Conservation (phyloP, 2,888 invertebrate species). For the Blomia tropicalis region DNA sequence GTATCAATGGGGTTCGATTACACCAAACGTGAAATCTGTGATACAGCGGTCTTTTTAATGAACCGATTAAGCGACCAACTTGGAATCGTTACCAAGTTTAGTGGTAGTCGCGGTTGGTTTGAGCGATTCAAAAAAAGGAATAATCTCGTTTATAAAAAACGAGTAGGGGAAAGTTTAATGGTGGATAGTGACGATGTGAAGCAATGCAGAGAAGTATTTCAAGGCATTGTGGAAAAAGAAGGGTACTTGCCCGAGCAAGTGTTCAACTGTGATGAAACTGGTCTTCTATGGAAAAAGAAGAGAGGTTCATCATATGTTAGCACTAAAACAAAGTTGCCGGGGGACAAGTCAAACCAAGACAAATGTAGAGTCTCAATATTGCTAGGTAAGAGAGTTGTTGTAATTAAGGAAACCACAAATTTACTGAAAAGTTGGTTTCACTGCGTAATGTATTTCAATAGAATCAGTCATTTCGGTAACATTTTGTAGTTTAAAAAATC, state of each 20-base stretch:
- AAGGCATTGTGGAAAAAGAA: background rate
- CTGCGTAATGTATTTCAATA: too few relatives aligned
- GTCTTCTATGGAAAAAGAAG: background rate
- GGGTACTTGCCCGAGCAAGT: background rate
- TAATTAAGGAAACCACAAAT: too few relatives aligned
- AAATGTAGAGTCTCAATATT: background rate
- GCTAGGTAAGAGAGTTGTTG: background rate
- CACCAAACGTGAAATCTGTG: background rate
- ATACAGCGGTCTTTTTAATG: background rate
- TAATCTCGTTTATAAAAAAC: background rate
- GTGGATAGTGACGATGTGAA: background rate
- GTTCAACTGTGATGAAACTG: slow-evolving; percentile 7
- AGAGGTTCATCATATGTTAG: background rate
- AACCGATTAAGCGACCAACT: background rate
- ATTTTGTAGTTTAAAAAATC: too few relatives aligned
- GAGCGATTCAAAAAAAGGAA: background rate
- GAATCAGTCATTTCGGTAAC: too few relatives aligned
- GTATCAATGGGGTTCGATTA: background rate
- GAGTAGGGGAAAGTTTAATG: background rate
- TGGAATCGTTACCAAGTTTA: background rate
- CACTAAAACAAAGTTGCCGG: background rate
- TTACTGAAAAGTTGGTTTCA: too few relatives aligned
- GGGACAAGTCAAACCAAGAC: background rate
- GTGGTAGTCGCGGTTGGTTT: background rate
- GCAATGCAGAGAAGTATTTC: background rate